phyloP scores from a whole-genome alignment of 2,797 vertebrate genomes.

The Rhinogobio ventralis region DNA sequence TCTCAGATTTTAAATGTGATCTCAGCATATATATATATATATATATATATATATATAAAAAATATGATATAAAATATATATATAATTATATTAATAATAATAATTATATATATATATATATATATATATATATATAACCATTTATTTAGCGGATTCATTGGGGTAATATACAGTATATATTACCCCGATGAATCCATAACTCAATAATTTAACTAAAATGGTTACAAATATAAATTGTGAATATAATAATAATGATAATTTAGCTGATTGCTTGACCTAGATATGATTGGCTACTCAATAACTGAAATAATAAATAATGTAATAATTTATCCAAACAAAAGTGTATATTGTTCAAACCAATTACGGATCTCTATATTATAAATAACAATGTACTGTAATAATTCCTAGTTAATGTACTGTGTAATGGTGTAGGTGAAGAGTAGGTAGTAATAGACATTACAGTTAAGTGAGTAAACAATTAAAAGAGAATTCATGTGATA shows the following conservation, averaged over 20 bases:
- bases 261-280: neutral
- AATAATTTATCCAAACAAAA: neutral
- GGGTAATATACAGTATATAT: neutral
- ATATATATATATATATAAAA: neutral
- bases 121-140: neutral
- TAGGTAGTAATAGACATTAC: neutral
- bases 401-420: neutral
- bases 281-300: neutral
- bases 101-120: neutral
- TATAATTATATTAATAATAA: too few species aligned
- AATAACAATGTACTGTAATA: neutral
- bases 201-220: neutral
- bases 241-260: neutral
- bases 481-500: neutral
- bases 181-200: neutral
- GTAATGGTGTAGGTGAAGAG: neutral
- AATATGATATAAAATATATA: too few species aligned
- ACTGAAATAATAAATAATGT: too few species aligned
- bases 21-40: neutral
- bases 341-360: neutral
- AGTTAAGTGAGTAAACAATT: neutral
- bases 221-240: neutral
- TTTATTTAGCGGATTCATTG: too few species aligned
- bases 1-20: too few species aligned
- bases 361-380: neutral